Evolutionary conservation across 2,797 vertebrate species (phyloP).

Genomic region (Zalophus californianus): DNA sequence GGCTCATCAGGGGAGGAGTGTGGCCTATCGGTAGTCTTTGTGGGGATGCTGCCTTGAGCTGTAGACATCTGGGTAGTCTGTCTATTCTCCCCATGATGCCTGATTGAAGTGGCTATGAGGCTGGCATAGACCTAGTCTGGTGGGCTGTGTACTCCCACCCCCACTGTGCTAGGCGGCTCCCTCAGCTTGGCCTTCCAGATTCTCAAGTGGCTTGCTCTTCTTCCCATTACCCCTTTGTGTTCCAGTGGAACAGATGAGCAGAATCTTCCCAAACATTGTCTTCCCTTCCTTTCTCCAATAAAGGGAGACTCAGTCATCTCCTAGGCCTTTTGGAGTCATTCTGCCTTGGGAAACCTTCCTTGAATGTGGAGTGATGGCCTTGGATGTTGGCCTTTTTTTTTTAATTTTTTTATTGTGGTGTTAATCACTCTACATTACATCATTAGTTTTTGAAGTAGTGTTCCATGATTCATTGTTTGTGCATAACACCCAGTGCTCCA

Average conservation of each 20-base stretch:
- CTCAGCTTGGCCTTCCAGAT: neutral
- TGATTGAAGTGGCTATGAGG: neutral
- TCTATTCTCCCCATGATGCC: neutral
- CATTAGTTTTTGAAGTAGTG: no score
- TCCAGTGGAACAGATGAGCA: neutral
- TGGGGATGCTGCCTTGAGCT: neutral
- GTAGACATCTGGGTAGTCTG: neutral
- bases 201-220: neutral
- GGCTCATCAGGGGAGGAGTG: rapidly evolving
- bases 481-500: no score
- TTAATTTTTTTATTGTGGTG: no score
- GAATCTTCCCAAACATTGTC: neutral
- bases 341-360: neutral
- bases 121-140: neutral
- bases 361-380: neutral
- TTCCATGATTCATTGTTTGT: no score
- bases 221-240: neutral
- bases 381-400: neutral
- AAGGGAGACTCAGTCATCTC: neutral
- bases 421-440: no score
- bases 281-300: neutral
- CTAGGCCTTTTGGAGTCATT: neutral
- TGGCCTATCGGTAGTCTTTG: neutral
- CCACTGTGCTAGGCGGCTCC: neutral
- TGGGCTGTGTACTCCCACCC: rapidly evolving